Conservation (phyloP, 2,113 vertebrate species). For the Picathartes gymnocephalus region DNA sequence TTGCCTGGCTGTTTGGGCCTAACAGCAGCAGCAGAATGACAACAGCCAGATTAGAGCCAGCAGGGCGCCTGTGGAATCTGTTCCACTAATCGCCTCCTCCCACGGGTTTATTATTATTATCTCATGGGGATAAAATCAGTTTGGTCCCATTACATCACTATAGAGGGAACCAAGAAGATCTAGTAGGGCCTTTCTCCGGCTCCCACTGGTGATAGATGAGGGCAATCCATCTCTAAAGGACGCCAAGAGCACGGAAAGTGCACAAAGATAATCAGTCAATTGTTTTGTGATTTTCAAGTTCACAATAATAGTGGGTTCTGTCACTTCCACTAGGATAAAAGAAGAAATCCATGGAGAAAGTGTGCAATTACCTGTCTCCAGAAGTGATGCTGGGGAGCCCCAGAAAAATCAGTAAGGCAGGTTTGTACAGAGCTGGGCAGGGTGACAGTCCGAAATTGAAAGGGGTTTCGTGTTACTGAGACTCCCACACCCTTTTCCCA, state of each 20-base stretch:
- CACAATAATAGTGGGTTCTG: neutral
- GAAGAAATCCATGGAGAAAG: neutral
- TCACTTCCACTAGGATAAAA: neutral
- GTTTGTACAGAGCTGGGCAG: neutral
- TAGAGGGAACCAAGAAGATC: neutral
- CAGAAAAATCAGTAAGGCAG: neutral
- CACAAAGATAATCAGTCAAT: neutral
- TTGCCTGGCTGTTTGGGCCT: neutral
- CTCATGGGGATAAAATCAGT: neutral
- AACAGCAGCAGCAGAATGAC: neutral
- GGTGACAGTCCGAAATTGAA: neutral
- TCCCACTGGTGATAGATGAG: neutral
- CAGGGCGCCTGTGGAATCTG: neutral
- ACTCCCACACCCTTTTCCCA: fast-evolving
- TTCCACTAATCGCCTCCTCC: neutral
- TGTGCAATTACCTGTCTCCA: neutral
- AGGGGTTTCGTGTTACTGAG: neutral
- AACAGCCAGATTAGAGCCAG: conserved; percentile 1
- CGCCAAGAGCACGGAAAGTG: neutral
- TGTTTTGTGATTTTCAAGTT: neutral
- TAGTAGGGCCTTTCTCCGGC: neutral
- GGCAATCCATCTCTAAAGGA: neutral
- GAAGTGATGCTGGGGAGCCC: neutral
- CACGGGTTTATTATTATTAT: neutral
- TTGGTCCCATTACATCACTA: neutral